Evolutionary conservation across 2,888 invertebrate species (phyloP).

Genomic region (Geophilus truncorum): DNA sequence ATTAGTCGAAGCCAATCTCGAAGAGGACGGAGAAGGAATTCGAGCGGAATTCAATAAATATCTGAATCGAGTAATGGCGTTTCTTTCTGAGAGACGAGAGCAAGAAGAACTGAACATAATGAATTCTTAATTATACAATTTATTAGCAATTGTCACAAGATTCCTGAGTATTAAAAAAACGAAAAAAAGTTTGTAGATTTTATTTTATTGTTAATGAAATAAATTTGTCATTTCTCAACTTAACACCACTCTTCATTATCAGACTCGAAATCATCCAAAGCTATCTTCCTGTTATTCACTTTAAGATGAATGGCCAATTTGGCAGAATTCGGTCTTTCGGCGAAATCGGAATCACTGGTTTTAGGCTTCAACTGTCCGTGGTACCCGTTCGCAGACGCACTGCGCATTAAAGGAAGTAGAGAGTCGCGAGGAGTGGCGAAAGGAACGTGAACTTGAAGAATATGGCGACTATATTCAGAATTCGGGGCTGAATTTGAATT

Average conservation of each 20-base stretch:
- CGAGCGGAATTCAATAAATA: slow-evolving; percentile 55
- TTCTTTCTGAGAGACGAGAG: slow-evolving; percentile 40
- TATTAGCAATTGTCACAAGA: neutral
- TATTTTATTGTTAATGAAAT: neutral
- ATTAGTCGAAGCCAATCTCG: slow-evolving; percentile 57
- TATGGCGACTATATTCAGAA: slow-evolving; percentile 23
- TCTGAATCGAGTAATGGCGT: slow-evolving; percentile 37
- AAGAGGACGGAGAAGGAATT: slow-evolving; percentile 57
- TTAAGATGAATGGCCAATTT: slow-evolving; percentile 31
- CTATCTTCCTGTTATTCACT: slow-evolving; percentile 28
- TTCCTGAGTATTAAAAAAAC: slow-evolving; percentile 5
- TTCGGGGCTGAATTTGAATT: neutral
- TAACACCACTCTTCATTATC: slow-evolving; percentile 37
- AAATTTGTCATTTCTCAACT: neutral
- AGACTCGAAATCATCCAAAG: slow-evolving; percentile 32
- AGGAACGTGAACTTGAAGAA: slow-evolving; percentile 36
- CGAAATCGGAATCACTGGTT: neutral
- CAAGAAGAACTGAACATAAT: slow-evolving; percentile 43
- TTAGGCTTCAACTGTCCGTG: neutral
- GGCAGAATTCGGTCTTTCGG: neutral
- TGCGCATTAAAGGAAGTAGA: neutral
- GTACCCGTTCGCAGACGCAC: slow-evolving; percentile 19
- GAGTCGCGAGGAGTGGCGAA: neutral
- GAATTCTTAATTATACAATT: slow-evolving; percentile 14
- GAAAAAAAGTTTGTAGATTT: neutral